Conservation (phyloP, 1,140 invertebrate species). For the Lasioglossum baleicum region DNA sequence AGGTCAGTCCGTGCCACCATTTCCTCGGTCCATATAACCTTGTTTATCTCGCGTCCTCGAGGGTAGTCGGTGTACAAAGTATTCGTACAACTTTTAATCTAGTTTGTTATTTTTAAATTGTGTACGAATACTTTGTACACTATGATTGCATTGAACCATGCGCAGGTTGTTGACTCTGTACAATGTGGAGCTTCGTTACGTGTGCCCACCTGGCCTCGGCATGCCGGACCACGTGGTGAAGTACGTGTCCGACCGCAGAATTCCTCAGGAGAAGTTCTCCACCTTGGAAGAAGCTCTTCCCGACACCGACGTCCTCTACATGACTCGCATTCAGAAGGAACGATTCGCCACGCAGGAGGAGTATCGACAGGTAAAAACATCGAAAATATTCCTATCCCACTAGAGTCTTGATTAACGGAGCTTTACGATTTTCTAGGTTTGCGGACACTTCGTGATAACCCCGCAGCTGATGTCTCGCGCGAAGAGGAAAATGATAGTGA, state of each 20-base stretch:
- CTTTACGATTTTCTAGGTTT: slow-evolving; percentile 81
- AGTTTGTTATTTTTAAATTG: too few relatives aligned
- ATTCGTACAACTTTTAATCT: too few relatives aligned
- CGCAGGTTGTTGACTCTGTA: slow-evolving; percentile 91
- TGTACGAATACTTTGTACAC: too few relatives aligned
- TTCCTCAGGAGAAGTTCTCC: slow-evolving; percentile 87
- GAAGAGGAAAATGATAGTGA: slow-evolving; percentile 95
- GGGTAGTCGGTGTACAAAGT: too few relatives aligned
- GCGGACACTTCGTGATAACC: slow-evolving; percentile 93
- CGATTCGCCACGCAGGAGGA: slow-evolving; percentile 91
- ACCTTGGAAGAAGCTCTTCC: slow-evolving; percentile 91
- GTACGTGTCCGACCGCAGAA: slow-evolving; percentile 88
- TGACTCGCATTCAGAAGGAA: slow-evolving; percentile 98
- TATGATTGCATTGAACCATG: too few relatives aligned
- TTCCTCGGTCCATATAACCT: not conserved
- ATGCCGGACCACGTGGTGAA: slow-evolving; percentile 94
- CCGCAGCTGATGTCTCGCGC: slow-evolving; percentile 97
- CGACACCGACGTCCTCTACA: slow-evolving; percentile 98
- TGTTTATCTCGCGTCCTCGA: too few relatives aligned
- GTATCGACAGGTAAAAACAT: slow-evolving; percentile 87
- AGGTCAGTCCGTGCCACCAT: slow-evolving; percentile 73
- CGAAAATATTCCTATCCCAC: not conserved
- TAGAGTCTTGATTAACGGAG: not conserved
- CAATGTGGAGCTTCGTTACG: slow-evolving; percentile 93
- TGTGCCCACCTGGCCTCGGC: slow-evolving; percentile 90